phyloP scores from a whole-genome alignment of 2,113 vertebrate genomes.

The Lepidothrix coronata region DNA sequence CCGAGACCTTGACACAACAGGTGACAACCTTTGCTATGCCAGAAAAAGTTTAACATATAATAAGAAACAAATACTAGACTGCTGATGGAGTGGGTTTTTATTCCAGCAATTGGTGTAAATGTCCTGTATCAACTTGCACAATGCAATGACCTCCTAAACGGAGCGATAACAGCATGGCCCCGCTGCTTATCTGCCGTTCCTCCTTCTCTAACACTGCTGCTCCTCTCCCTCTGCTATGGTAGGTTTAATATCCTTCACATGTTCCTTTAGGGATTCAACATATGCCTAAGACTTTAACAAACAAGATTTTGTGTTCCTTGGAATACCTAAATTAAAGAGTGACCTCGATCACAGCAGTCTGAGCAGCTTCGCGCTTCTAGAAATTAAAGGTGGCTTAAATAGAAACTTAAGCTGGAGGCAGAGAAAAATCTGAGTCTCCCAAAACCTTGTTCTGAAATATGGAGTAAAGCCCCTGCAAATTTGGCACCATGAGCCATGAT shows the following conservation, averaged over 20 bases:
- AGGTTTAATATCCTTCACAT: not conserved
- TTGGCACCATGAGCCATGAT: not conserved
- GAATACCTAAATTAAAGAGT: slow-evolving; percentile 1
- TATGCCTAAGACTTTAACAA: not conserved
- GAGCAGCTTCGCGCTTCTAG: not conserved
- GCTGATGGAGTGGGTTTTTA: slow-evolving; percentile 50
- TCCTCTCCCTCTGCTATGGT: not conserved
- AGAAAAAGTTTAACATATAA: slow-evolving; percentile 48
- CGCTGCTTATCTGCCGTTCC: not conserved
- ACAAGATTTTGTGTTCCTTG: not conserved
- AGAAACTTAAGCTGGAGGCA: not conserved
- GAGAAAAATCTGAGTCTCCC: not conserved
- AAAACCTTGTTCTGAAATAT: not conserved
- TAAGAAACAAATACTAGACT: slow-evolving; percentile 55
- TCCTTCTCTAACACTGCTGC: not conserved
- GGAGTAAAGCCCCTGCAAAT: not conserved
- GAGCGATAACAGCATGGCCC: not conserved
- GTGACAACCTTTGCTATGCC: slow-evolving; percentile 18
- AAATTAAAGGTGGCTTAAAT: slow-evolving; percentile 24
- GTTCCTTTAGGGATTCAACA: not conserved
- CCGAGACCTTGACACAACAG: slow-evolving; percentile 54
- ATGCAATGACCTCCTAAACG: not conserved
- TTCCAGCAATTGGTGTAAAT: slow-evolving; percentile 24
- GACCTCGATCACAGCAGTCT: not conserved
- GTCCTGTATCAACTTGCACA: not conserved